Evolutionary conservation across 2,888 invertebrate species (phyloP).

Genomic region (Galerucella pusilla): DNA sequence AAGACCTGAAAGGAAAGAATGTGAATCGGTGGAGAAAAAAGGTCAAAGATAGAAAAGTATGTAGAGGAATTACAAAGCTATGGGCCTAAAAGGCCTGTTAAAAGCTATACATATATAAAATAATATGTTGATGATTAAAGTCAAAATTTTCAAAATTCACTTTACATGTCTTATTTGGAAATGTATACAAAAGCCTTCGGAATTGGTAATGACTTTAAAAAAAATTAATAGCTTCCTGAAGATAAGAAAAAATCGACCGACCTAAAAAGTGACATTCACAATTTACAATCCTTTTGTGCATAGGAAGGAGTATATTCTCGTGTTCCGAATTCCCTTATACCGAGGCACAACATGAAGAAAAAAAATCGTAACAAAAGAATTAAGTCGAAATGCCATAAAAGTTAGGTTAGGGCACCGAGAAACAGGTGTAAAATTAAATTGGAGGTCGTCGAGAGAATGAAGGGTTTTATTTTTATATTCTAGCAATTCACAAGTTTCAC

Average conservation of each 20-base stretch:
- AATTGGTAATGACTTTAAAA: constrained; percentile 10
- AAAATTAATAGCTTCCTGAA: constrained; percentile 41
- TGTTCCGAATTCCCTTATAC: constrained; percentile 46
- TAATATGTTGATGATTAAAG: no score
- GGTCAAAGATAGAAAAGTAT: no score
- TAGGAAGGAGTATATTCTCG: constrained; percentile 51
- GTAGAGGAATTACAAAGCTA: no score
- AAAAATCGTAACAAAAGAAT: constrained; percentile 44
- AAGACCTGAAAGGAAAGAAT: no score
- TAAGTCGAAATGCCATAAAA: constrained; percentile 52
- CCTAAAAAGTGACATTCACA: constrained; percentile 46
- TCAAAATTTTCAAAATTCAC: no score
- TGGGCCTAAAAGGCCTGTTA: no score
- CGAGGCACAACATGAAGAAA: constrained; percentile 39
- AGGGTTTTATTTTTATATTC: constrained; percentile 50
- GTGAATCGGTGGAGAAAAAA: no score
- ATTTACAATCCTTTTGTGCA: constrained; percentile 53
- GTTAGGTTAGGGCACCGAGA: constrained; percentile 55
- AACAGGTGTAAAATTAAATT: constrained; percentile 59
- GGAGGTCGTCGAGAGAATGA: constrained; percentile 40
- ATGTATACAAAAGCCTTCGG: background rate
- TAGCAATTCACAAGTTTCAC: constrained; percentile 50
- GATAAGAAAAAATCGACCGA: constrained; percentile 27
- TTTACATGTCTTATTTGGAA: background rate
- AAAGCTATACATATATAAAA: no score